Evolutionary conservation across 2,888 invertebrate species (phyloP).

Genomic region (Drosophila phalerata): DNA sequence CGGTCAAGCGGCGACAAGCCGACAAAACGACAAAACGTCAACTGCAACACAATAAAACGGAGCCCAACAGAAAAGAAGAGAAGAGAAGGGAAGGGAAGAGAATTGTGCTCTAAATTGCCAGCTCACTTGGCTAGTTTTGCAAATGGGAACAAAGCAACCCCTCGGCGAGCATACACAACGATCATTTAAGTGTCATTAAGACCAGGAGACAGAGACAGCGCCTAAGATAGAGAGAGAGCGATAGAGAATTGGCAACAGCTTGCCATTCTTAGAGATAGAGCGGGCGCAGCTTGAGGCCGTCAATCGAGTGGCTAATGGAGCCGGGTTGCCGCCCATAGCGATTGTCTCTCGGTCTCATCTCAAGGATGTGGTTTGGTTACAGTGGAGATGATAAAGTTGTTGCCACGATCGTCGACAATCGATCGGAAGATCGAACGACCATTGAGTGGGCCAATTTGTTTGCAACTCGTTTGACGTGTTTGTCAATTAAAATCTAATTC

Average conservation of each 20-base stretch:
- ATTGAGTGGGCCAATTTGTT: conserved; percentile 68
- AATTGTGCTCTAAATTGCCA: conserved; percentile 40
- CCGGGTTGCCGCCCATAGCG: conserved; percentile 68
- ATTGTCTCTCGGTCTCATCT: conserved; percentile 16
- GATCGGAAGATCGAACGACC: conserved; percentile 35
- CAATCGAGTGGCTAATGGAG: conserved; percentile 65
- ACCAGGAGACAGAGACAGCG: conserved; percentile 21
- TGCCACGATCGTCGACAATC: conserved; percentile 52
- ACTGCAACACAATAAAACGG: conserved; percentile 55
- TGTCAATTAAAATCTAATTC: conserved; percentile 82
- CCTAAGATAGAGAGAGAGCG: conserved; percentile 6
- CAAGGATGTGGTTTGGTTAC: conserved; percentile 30
- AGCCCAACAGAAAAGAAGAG: background rate
- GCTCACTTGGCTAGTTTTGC: conserved; percentile 60
- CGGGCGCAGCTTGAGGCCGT: conserved; percentile 61
- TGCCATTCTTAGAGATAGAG: conserved; percentile 33
- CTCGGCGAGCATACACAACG: conserved; percentile 47
- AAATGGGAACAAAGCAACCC: conserved; percentile 61
- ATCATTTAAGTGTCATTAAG: conserved; percentile 79
- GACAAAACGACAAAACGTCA: conserved; percentile 43
- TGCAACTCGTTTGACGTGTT: conserved; percentile 77
- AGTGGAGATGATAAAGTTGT: conserved; percentile 67
- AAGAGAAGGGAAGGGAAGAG: background rate
- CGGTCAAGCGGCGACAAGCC: conserved; percentile 69
- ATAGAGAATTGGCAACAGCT: conserved; percentile 24